Base-by-base conservation (phyloP, 2,113 vertebrate species). In the Pongo abelii region DNA sequence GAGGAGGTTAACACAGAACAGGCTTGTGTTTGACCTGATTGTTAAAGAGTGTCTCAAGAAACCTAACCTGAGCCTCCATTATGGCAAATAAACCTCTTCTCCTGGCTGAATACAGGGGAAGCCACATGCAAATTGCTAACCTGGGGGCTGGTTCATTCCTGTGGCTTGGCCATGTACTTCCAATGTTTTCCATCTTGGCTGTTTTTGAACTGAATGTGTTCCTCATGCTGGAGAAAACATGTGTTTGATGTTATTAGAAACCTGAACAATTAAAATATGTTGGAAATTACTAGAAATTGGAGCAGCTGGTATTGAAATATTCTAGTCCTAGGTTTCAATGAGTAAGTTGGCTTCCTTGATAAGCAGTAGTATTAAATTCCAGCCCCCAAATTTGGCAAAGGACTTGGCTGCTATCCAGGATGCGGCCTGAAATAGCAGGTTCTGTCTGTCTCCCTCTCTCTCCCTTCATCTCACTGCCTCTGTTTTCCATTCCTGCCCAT, bases 171-270 rank as follows among this genome's bases (percentile, higher is more conserved):
- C 50, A 3, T 35, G 35, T 20, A n/a, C 52, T 87, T 87, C 30
- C 78, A 40, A 55, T 94, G 96, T 87, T 96, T 96, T 84, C 79
- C 32, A 50, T 97, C 79, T 81, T 72, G 83, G 22, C 46, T 83
- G 61, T n/a, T 97, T 98, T 96, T 95, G 96, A 97, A 97, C 89
- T 94, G 92, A 97, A 98, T 90, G 57, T 72, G 35, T 96, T 96
- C 94, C 96, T 96, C 93, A 72, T 96, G 93, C 91, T 27, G 27
- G n/a, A 79, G 77, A 81, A 96, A 87, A 74, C 25, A 43, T 93
- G 50, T 72, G 92, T 75, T 96, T 92, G 92, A 94, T 84, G 93
- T 93, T 85, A 61, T 64, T 94, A 77, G 84, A 96, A 96, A 59
- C 50, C 79, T 50, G 80, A 88, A 86, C 74, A 83, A 93, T 94